Evolutionary conservation across 92 coral and sea anemone species (phyloP).

Genomic region (Parazoanthus atlanticus): DNA sequence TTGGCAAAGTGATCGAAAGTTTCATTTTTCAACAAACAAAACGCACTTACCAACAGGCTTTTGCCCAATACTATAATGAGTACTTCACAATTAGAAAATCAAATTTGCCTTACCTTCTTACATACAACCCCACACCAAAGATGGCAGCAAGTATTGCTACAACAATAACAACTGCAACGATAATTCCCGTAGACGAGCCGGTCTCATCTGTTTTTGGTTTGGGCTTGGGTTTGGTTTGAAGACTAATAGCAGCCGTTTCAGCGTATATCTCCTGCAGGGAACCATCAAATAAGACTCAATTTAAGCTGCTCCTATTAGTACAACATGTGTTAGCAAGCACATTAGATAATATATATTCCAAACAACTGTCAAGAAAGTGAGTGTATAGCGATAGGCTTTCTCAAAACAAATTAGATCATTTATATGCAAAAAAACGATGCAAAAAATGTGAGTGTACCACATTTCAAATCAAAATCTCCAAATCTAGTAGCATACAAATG

Average conservation of each 20-base stretch:
- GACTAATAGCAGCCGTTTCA: neutral
- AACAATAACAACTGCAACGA: neutral
- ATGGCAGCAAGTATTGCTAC: neutral
- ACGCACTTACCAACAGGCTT: neutral
- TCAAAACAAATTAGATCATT: too few relatives aligned
- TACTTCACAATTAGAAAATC: neutral
- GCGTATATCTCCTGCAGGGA: neutral
- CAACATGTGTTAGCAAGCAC: too few relatives aligned
- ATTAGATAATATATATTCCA: too few relatives aligned
- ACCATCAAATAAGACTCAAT: neutral
- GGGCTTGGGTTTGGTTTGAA: neutral
- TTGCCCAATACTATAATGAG: neutral
- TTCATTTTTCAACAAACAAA: neutral
- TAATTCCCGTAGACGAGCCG: neutral
- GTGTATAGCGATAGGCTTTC: too few relatives aligned
- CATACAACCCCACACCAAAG: neutral
- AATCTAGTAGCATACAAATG: neutral
- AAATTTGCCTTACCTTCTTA: constrained; percentile 14
- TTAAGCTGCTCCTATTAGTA: too few relatives aligned
- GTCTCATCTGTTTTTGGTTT: too few relatives aligned
- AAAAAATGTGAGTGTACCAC: too few relatives aligned
- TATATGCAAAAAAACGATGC: too few relatives aligned
- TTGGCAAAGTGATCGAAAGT: neutral
- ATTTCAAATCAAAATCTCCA: too few relatives aligned
- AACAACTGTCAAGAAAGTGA: too few relatives aligned